A percentile compares a stretch with the other conserved stretches of the same genome.
Conservation (phyloP, 2,113 vertebrate species). For the Petroica traversi region DNA sequence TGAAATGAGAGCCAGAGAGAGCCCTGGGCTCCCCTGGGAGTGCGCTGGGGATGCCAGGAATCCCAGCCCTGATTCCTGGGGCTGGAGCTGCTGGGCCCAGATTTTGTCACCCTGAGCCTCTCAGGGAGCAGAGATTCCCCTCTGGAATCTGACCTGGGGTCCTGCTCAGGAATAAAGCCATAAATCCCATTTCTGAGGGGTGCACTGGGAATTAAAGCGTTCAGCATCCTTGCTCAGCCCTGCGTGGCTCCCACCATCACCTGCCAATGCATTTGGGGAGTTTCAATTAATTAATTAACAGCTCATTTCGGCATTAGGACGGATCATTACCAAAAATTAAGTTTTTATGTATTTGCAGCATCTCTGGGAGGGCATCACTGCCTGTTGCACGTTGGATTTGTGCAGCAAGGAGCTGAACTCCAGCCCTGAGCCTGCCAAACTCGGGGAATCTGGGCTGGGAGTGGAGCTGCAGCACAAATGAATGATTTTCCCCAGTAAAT, state of each 20-base stretch:
- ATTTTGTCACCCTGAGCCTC: background rate
- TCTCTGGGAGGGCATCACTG: background rate
- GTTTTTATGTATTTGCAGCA: background rate
- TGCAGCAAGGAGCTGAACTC: background rate
- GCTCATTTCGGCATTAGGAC: background rate
- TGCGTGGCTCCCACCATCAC: background rate
- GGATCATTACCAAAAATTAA: background rate
- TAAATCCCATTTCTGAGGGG: background rate
- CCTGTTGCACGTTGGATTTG: background rate
- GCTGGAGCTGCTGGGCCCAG: background rate
- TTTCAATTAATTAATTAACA: too few species aligned
- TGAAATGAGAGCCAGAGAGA: constrained; percentile 33
- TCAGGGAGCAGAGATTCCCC: background rate
- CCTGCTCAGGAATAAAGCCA: background rate
- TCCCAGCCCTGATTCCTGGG: background rate
- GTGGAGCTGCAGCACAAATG: background rate
- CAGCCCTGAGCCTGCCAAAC: background rate
- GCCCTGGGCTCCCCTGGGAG: background rate
- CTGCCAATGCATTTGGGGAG: background rate
- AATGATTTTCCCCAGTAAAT: background rate
- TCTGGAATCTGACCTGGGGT: background rate
- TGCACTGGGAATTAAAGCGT: background rate
- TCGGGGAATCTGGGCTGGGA: background rate
- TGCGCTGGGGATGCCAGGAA: background rate
- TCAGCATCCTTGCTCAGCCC: background rate